A percentile compares a stretch with the other conserved stretches of the same genome.
Evolutionary conservation across 2,888 invertebrate genomes (phyloP).

Genomic region (Andrena chrysosceles): DNA sequence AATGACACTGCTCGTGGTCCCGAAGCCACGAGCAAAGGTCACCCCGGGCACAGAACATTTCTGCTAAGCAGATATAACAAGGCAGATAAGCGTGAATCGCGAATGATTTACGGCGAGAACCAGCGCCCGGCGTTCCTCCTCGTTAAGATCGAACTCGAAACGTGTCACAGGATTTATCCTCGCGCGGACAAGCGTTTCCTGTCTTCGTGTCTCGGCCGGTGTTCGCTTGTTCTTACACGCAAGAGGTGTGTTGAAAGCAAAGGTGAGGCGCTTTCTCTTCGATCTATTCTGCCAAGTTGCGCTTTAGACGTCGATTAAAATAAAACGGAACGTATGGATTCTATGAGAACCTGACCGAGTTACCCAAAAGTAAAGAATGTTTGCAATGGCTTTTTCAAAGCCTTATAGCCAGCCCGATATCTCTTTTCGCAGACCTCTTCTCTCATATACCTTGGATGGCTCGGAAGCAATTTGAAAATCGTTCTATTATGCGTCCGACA

Average conservation of each 20-base stretch:
- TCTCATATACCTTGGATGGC: neutral
- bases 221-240: conserved; percentile 6
- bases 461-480: conserved; percentile 11
- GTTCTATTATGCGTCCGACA: conserved; percentile 16
- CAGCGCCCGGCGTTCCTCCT: conserved; percentile 60
- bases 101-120: conserved; percentile 69
- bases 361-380: too few relatives aligned
- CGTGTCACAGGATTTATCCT: conserved; percentile 53
- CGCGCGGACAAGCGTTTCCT: conserved; percentile 36
- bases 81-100: conserved; percentile 67
- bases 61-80: conserved; percentile 68
- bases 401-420: neutral
- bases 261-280: conserved; percentile 29
- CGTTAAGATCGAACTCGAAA: conserved; percentile 65
- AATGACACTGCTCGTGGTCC: conserved; percentile 34
- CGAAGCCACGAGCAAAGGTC: conserved; percentile 53
- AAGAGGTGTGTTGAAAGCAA: conserved; percentile 6
- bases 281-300: neutral
- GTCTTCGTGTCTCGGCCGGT: conserved; percentile 31
- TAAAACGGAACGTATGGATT: neutral
- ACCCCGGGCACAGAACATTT: conserved; percentile 45
- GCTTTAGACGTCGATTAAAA: neutral
- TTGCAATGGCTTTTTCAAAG: neutral
- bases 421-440: neutral
- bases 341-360: too few relatives aligned